phyloP scores from a whole-genome alignment of 2,888 invertebrate genomes.

The Platerodrilus igneus region DNA sequence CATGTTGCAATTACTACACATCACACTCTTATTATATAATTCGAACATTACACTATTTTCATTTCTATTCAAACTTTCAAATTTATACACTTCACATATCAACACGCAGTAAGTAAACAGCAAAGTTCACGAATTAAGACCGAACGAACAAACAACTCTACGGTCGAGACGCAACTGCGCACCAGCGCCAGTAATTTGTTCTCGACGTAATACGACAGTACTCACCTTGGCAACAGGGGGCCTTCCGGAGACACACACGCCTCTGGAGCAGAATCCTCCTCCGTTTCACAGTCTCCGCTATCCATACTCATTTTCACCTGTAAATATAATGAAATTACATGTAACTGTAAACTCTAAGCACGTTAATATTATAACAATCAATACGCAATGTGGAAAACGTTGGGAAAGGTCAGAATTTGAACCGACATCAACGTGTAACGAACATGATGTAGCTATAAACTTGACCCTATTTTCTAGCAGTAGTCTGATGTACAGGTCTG shows the following conservation, averaged over 20 bases:
- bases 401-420: conserved; percentile 28
- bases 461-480: conserved; percentile 13
- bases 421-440: not conserved
- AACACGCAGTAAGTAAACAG: conserved; percentile 7
- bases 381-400: conserved; percentile 18
- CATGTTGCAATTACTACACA: conserved; percentile 28
- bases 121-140: conserved; percentile 9
- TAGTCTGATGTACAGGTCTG: too few relatives aligned
- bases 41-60: conserved; percentile 25
- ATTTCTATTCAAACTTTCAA: conserved; percentile 13
- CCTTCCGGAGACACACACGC: conserved; percentile 44
- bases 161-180: conserved; percentile 30
- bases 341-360: conserved; percentile 11
- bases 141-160: conserved; percentile 26
- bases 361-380: conserved; percentile 14
- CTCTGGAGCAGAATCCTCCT: conserved; percentile 46
- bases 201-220: conserved; percentile 17
- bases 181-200: conserved; percentile 20
- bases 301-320: conserved; percentile 37
- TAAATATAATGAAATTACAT: conserved; percentile 15
- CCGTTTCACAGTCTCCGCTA: conserved; percentile 44
- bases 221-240: conserved; percentile 42
- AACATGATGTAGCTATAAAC: too few relatives aligned
- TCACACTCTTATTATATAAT: conserved; percentile 24
- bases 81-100: conserved; percentile 8